Percentiles rank a stretch among this genome's conserved stretches.
Conservation (phyloP, 2,888 invertebrate species). For the Elegia similella region DNA sequence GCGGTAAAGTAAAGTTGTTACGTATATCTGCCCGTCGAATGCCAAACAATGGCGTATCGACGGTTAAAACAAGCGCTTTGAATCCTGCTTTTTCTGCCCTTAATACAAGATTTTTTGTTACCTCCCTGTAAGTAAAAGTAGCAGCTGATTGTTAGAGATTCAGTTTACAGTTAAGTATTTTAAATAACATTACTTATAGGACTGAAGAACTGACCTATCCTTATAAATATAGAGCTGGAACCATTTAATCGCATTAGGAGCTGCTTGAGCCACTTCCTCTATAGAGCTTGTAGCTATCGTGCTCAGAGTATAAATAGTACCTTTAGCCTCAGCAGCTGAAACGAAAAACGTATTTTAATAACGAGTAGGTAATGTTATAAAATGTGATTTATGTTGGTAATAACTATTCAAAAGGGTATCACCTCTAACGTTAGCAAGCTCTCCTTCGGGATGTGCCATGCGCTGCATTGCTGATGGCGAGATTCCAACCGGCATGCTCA, state of each 20-base stretch:
- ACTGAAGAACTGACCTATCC: slow-evolving; percentile 81
- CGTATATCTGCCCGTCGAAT: slow-evolving; percentile 89
- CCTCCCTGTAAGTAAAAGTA: slow-evolving; percentile 60
- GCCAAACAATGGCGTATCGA: slow-evolving; percentile 95
- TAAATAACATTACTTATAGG: neutral
- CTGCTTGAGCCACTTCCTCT: slow-evolving; percentile 91
- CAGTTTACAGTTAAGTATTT: too few species aligned
- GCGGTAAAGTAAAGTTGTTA: slow-evolving; percentile 91
- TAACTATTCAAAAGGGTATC: neutral
- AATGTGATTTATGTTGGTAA: neutral
- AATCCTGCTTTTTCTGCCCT: slow-evolving; percentile 93
- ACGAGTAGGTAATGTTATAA: neutral
- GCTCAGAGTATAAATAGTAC: slow-evolving; percentile 90
- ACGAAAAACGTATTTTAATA: neutral
- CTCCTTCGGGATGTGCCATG: slow-evolving; percentile 95
- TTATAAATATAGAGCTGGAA: slow-evolving; percentile 96
- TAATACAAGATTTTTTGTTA: slow-evolving; percentile 86
- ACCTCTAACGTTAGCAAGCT: slow-evolving; percentile 91
- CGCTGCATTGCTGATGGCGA: slow-evolving; percentile 95
- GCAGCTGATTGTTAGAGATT: neutral
- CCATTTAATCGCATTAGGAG: slow-evolving; percentile 90
- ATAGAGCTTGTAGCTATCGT: slow-evolving; percentile 93
- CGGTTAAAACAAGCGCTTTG: slow-evolving; percentile 92
- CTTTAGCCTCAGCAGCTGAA: slow-evolving; percentile 88
- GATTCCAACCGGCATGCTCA: slow-evolving; percentile 89